Percentiles rank a stretch among this genome's conserved stretches.
Conservation (phyloP, 2,113 vertebrate species). For the Misgurnus mizolepis region DNA sequence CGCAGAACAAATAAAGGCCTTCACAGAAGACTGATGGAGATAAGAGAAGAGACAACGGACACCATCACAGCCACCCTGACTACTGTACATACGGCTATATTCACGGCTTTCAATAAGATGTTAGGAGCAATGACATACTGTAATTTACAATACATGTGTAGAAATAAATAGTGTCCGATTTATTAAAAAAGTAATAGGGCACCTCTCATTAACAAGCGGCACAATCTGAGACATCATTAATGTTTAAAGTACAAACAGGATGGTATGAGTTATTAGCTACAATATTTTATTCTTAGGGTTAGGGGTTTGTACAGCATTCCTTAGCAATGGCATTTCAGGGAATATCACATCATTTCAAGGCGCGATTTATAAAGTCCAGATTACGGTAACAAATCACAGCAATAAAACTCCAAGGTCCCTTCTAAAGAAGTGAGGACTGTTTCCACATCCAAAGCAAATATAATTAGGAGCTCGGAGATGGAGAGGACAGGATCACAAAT, state of each 20-base stretch:
- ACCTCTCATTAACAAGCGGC: not conserved
- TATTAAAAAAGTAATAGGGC: too few relatives aligned
- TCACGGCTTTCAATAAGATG: too few relatives aligned
- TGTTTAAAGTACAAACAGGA: too few relatives aligned
- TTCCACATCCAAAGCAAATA: slow-evolving; percentile 57
- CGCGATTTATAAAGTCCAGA: slow-evolving; percentile 10
- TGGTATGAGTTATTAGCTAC: not conserved
- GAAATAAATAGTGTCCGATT: too few relatives aligned
- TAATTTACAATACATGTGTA: too few relatives aligned
- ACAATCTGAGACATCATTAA: not conserved
- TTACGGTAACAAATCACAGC: slow-evolving; percentile 16
- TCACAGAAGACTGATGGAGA: slow-evolving; percentile 9
- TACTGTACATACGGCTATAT: too few relatives aligned
- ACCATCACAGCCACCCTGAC: not conserved
- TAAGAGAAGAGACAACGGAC: slow-evolving; percentile 34
- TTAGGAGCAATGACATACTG: too few relatives aligned
- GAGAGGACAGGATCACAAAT: slow-evolving; percentile 51
- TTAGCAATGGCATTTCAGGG: slow-evolving; percentile 12
- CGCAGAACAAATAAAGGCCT: slow-evolving; percentile 10
- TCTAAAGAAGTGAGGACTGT: slow-evolving; percentile 20
- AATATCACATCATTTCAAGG: slow-evolving; percentile 25
- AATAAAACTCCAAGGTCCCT: slow-evolving; percentile 27
- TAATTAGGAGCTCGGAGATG: slow-evolving; percentile 52
- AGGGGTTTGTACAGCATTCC: not conserved
- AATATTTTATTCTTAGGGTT: not conserved